A percentile compares a stretch with the other conserved stretches of the same genome.
Evolutionary conservation across 2,113 vertebrate species (phyloP).

Genomic region (Tyrannus savana): DNA sequence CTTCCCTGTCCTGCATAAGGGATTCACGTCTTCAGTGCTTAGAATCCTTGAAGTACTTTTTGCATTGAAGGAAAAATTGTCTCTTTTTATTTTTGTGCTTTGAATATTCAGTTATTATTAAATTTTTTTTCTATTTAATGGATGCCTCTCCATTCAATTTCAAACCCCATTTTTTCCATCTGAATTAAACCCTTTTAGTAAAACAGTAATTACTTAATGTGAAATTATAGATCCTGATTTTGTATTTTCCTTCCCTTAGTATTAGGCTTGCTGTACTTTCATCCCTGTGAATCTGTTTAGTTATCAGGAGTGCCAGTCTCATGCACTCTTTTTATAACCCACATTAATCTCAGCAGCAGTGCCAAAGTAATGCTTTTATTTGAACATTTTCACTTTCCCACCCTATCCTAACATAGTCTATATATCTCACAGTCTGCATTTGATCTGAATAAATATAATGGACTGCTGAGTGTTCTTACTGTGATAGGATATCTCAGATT

Average conservation of each 20-base stretch:
- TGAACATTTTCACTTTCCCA: conserved; percentile 46
- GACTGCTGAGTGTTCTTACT: conserved; percentile 57
- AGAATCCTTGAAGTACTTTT: not conserved
- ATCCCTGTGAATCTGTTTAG: not conserved
- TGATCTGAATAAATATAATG: conserved; percentile 56
- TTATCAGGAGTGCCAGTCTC: not conserved
- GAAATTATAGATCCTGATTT: not conserved
- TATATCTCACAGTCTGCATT: conserved; percentile 35
- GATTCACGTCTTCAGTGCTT: not conserved
- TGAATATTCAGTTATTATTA: not conserved
- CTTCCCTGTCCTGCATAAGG: not conserved
- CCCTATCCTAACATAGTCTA: not conserved
- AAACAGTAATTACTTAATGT: not conserved
- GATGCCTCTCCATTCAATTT: not conserved
- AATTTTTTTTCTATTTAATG: not conserved
- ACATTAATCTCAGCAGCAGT: conserved; percentile 5
- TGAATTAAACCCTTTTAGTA: not conserved
- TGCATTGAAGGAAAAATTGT: not conserved
- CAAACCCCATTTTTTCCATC: not conserved
- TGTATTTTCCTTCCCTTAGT: conserved; percentile 16
- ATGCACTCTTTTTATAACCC: conserved; percentile 26
- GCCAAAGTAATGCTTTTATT: conserved; percentile 58
- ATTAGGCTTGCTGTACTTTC: conserved; percentile 5
- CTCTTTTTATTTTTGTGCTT: not conserved
- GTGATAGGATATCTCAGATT: conserved; percentile 50